phyloP scores from a whole-genome alignment of 2,888 invertebrate genomes.

The Dendrolimus pini region DNA sequence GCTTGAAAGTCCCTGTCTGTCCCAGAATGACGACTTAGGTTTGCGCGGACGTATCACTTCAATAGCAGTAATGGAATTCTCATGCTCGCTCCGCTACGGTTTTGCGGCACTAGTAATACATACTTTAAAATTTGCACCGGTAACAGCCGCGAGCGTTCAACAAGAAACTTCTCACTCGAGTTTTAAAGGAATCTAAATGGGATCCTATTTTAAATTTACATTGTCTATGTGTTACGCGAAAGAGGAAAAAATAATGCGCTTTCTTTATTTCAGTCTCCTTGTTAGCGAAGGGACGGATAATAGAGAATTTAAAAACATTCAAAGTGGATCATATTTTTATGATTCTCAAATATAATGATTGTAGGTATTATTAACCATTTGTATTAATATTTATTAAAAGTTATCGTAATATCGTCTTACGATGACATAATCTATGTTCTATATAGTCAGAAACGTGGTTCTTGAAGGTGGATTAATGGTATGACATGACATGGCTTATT shows the following conservation, averaged over 20 bases:
- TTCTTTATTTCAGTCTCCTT: conserved; percentile 16
- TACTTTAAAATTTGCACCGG: conserved; percentile 71
- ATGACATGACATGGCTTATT: too few relatives aligned
- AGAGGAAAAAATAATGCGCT: conserved; percentile 14
- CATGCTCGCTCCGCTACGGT: conserved; percentile 62
- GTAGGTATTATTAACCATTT: too few relatives aligned
- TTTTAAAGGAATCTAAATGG: conserved; percentile 58
- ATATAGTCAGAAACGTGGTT: too few relatives aligned
- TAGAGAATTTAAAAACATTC: conserved; percentile 11
- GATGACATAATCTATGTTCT: too few relatives aligned
- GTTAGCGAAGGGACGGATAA: conserved; percentile 15
- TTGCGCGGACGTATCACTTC: conserved; percentile 49
- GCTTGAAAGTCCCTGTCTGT: neutral
- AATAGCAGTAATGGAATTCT: conserved; percentile 69
- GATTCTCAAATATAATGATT: too few relatives aligned
- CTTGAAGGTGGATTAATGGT: too few relatives aligned
- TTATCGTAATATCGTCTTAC: too few relatives aligned
- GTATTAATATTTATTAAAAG: too few relatives aligned
- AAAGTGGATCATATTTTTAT: conserved; percentile 8
- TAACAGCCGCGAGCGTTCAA: conserved; percentile 53
- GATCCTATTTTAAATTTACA: conserved; percentile 45
- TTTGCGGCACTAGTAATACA: conserved; percentile 64
- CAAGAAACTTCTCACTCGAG: conserved; percentile 52
- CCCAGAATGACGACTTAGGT: conserved; percentile 23
- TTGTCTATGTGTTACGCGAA: conserved; percentile 23